Percentiles rank a stretch among this genome's conserved stretches.
Conservation (phyloP, 2,797 vertebrate genomes). For the Hoplostethus atlanticus region DNA sequence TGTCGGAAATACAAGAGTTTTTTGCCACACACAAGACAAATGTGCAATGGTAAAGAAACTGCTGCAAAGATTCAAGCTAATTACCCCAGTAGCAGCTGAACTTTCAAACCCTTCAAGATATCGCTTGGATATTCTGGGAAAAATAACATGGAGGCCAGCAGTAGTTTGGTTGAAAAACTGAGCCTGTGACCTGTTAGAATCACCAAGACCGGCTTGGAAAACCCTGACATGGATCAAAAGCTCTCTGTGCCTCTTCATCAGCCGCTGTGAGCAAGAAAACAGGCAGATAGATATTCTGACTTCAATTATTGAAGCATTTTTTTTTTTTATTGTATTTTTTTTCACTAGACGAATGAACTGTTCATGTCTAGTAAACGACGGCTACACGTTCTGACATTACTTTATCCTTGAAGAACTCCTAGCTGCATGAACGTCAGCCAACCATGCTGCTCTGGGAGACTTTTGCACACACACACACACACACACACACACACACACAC, state of each 20-base stretch:
- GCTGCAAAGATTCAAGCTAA: not conserved
- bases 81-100: conserved; percentile 6
- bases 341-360: no score
- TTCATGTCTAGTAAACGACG: no score
- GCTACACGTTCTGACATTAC: no score
- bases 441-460: not conserved
- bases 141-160: not conserved
- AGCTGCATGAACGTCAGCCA: not conserved
- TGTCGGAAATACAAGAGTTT: not conserved
- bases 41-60: not conserved
- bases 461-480: not conserved
- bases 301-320: no score
- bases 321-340: no score
- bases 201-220: not conserved
- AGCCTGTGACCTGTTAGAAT: conserved; percentile 10
- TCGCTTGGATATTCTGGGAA: conserved; percentile 7
- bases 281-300: no score
- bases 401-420: not conserved
- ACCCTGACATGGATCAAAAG: not conserved
- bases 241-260: no score
- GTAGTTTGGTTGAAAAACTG: conserved; percentile 11
- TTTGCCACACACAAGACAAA: conserved; percentile 6
- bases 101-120: conserved; percentile 18
- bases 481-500: not conserved
- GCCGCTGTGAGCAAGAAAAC: no score